Conservation (phyloP, 2,113 vertebrate genomes). For the Heliornis fulica region DNA sequence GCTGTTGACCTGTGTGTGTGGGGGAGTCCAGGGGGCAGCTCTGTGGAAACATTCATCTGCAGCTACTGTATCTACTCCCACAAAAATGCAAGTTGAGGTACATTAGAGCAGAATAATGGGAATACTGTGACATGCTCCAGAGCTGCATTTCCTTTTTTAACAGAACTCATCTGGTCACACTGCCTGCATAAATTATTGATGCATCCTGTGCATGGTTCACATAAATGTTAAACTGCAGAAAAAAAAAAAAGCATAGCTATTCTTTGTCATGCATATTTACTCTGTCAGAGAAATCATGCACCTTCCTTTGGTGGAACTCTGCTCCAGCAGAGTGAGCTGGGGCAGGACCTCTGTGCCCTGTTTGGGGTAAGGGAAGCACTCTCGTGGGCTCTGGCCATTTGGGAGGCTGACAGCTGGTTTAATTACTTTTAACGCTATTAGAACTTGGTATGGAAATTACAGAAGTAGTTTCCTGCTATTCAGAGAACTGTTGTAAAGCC, state of each 20-base stretch:
- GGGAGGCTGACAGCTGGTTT: neutral
- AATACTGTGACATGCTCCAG: fast-evolving
- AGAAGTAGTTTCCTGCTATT: neutral
- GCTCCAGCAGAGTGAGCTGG: neutral
- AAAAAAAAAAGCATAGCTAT: neutral
- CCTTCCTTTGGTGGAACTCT: neutral
- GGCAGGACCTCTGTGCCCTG: fast-evolving
- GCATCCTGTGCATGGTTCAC: neutral
- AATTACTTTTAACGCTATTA: neutral
- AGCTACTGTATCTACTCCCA: neutral
- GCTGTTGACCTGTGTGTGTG: neutral
- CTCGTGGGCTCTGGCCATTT: neutral
- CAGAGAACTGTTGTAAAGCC: neutral
- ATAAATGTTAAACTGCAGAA: neutral
- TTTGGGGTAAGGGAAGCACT: neutral
- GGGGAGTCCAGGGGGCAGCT: neutral
- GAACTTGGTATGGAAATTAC: neutral
- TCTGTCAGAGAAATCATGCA: neutral
- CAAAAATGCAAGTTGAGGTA: neutral
- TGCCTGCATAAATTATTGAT: neutral
- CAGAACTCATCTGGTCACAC: neutral
- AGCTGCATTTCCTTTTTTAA: neutral
- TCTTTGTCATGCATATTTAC: neutral
- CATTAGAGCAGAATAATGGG: neutral
- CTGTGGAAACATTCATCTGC: neutral